Evolutionary conservation across 2,113 vertebrate genomes (phyloP), one percentile per base, ranked within the genome.

Genomic region (Vireo altiloquus): DNA sequence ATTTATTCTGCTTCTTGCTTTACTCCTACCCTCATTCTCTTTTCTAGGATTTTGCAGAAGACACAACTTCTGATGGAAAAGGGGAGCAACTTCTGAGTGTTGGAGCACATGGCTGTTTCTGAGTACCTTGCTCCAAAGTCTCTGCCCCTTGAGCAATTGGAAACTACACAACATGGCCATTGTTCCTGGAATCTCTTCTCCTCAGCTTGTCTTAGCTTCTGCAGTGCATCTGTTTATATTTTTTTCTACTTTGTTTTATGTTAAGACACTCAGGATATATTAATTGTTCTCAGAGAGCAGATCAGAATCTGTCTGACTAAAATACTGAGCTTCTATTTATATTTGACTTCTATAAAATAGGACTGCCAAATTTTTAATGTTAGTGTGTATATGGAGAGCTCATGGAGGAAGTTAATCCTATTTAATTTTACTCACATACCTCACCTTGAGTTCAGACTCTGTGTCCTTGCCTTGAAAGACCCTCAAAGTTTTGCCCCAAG

Each of bases 391-490:
- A 87, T 88, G 64, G 35, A 81, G 22, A 91, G 9, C 24, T 80
- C 28, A 53, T 7, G 49, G n/a, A 53, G 44, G 40, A 94, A 69
- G 37, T 61, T 85, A 80, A 40, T 69, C 28, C 52, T 68, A 17
- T 83, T 87, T 87, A 66, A 87, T 89, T 92, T 92, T 83, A 83
- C 40, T 94, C 52, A 61, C 57, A 60, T 42, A 64, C 13, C 11
- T 96, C 50, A 57, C 30, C 70, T 85, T 79, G 63, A 88, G 39
- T 90, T 93, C 82, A 89, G 33, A 82, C 17, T 92, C 40, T 78
- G 24, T 82, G 89, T 68, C 80, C 91, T 96, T 96, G 72, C 69
- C 83, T 92, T 93, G 35, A 82, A 87, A 84, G 76, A 70, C 59
- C 64, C 64, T 83, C 76, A 87, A 72, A 86, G 24, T 90, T 92